Percentiles rank a stretch among this genome's conserved stretches.
Conservation (phyloP, 2,888 invertebrate genomes). For the Dryobotodes eremita region DNA sequence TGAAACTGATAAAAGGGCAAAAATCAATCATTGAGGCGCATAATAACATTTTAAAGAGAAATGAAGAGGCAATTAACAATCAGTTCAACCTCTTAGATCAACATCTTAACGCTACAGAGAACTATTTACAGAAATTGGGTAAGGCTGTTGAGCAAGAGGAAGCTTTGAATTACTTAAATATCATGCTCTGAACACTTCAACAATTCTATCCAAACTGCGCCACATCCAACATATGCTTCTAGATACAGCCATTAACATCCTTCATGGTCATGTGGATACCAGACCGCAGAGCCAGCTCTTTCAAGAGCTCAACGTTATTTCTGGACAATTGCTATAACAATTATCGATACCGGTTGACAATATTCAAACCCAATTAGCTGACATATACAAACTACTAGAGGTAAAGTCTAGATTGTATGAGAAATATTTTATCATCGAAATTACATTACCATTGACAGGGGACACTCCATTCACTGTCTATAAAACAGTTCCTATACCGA, state of each 20-base stretch:
- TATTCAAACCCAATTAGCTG: background rate
- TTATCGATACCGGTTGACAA: background rate
- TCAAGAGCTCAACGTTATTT: background rate
- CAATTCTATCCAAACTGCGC: background rate
- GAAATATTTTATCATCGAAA: constrained; percentile 2
- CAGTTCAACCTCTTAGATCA: background rate
- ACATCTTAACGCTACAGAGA: constrained; percentile 5
- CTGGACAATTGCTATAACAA: background rate
- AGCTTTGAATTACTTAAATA: background rate
- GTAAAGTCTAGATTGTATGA: background rate
- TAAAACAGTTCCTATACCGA: background rate
- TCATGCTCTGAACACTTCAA: background rate
- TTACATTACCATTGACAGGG: background rate
- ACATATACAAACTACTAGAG: background rate
- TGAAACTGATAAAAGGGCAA: background rate
- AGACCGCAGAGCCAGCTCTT: constrained; percentile 2
- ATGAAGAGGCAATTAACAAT: background rate
- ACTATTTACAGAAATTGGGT: background rate
- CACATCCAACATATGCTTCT: background rate
- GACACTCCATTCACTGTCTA: background rate
- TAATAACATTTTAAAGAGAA: constrained; percentile 1
- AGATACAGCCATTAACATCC: background rate
- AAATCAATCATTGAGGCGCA: background rate
- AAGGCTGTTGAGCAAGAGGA: background rate
- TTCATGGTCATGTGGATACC: constrained; percentile 6